Percentiles rank a stretch among this genome's conserved stretches.
These are phyloP conservation scores for Drosophila miranda DNA, from an alignment of 1,140 invertebrate species.

Conservation along the genomic window DNA sequence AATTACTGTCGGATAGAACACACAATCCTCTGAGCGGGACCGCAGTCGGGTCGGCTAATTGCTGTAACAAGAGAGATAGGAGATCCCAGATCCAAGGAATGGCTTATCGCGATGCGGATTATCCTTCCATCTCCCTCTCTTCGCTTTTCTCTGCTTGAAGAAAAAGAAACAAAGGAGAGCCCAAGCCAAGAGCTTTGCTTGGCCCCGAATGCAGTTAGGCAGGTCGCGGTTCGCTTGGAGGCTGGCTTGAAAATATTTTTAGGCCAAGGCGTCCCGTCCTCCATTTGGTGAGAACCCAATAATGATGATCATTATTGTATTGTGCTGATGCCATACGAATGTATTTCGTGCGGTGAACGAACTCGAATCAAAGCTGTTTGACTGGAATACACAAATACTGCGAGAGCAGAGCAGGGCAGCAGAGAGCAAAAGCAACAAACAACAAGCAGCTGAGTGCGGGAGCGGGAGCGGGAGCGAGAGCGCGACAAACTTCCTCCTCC, in stretches of 20 bases:
- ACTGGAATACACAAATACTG: conserved; percentile 68
- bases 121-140: background rate
- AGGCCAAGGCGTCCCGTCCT: conserved; percentile 48
- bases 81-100: background rate
- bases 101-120: too few relatives aligned
- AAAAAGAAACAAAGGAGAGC: conserved; percentile 6
- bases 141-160: background rate
- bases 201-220: conserved; percentile 69
- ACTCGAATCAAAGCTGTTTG: conserved; percentile 77
- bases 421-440: conserved; percentile 3
- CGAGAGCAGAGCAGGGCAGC: background rate
- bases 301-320: conserved; percentile 36
- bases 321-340: conserved; percentile 32
- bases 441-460: background rate
- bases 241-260: conserved; percentile 56
- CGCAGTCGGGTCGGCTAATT: conserved; percentile 13
- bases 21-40: background rate
- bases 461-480: conserved; percentile 18
- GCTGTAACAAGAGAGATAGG: conserved; percentile 14
- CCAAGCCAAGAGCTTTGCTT: conserved; percentile 22
- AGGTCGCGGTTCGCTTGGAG: conserved; percentile 56
- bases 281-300: conserved; percentile 35
- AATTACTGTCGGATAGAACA: conserved; percentile 17
- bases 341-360: conserved; percentile 75
- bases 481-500: too few relatives aligned